Base-by-base conservation (phyloP, 2,888 invertebrate species). In the Scaptodrosophila latifasciaeformis region DNA sequence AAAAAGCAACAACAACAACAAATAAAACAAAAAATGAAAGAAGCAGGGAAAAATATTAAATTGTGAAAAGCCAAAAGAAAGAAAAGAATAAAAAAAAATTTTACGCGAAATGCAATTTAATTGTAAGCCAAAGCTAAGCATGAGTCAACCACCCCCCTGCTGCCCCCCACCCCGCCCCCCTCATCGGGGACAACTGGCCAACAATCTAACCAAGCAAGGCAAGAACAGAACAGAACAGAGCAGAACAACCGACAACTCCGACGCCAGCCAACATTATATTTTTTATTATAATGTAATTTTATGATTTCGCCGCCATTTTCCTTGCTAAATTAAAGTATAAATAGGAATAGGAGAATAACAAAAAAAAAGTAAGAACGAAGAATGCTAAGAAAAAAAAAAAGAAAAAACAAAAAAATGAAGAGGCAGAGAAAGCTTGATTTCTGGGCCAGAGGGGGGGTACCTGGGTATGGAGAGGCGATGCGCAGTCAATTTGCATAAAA, bases 401-500 rank as follows among this genome's bases (percentile, higher is more conserved):
- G 15, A 49, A 31, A 59, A 64, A 56, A 55, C 43, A 37, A 59
- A 52, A 31, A 27, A 52, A 29, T 18, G 18, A 12, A 19, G 30
- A n/a, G 17, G 24, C 3, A 24, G 24, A 24, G 4, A 7, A 24
- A 5, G 3, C 4, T 7, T 7, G 7, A 24, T 7, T 24, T 24
- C 24, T 24, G 24, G 7, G 37, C n/a, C 2, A 0, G 19, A 15
- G 2, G 0, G 13, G 37, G 50, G 53, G 43, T 49, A 50, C 51
- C 44, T n/a, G n/a, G n/a, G n/a, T 52, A 45, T 62, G 63, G 62
- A 57, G 31, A 54, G 57, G 45, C 54, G 51, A 67, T 67, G 67
- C 77, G 72, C 81, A 82, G 81, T 84, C 82, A 84, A 83, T 83
- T 83, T 83, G 84, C 83, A 83, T 83, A 83, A 84, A 84, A 74